Evolutionary conservation across 1,140 invertebrate genomes (phyloP), one percentile per base, ranked within the genome.

Genomic region (Dendroctonus valens): DNA sequence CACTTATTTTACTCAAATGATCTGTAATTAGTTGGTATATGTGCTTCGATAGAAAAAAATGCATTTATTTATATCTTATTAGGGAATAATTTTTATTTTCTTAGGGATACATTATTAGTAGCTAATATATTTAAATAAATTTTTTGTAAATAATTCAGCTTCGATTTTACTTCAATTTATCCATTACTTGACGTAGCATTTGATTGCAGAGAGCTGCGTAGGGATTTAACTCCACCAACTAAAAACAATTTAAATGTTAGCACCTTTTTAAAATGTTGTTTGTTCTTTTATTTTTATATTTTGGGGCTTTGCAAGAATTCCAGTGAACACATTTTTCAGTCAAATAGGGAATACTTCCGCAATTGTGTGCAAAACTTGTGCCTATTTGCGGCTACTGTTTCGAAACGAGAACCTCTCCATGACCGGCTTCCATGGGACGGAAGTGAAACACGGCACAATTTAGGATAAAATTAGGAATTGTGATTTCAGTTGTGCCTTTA

Each of bases 201-300:
- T 93, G 88, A 79, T 97, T 98, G 78, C 94, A 97, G 12, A 96
- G 83, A 0, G 92, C 91, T 59, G 91, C 88, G 79, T 94, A 94
- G 0, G 91, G 90, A 81, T 93, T 93, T 69, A 92, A 75, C 73
- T 90, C 84, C 2, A 91, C 85, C 11, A 93, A 77, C 84, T 92
- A 78, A 26, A 83, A 65, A 46, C 53, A 11, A 55, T 39, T 55
- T 55, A 15, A n/a, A 12, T 3, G 15, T 52, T 1, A 52, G 50
- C 14, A 26, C 0, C 49, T 51, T n/a, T 59, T 8, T 51, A 26
- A 26, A 26, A 26, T 26, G 3, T 26, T 26, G 26, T 3, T 26
- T 26, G 1, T 26, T 26, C 26, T 26, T 26, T 26, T 26, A 26
- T 26, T 26, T 26, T 26, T 26, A 26, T 26, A 26, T 26, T 26